Conservation (phyloP, 2,888 invertebrate species). For the Chymomyza amoena region DNA sequence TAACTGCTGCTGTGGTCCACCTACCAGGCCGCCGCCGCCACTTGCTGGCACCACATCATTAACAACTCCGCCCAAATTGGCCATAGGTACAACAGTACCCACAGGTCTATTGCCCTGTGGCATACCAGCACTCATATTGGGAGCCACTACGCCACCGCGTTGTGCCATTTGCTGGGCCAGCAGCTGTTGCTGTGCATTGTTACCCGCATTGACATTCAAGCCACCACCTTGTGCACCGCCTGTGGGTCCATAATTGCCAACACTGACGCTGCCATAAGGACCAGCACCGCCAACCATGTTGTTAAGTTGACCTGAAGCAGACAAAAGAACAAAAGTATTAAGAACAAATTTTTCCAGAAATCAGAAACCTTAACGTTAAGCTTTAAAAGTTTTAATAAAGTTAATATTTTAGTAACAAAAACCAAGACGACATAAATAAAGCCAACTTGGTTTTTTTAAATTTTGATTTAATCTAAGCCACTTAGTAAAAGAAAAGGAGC, state of each 20-base stretch:
- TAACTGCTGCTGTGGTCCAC: conserved; percentile 83
- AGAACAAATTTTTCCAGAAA: not conserved
- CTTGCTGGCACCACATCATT: conserved; percentile 78
- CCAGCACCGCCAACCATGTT: conserved; percentile 70
- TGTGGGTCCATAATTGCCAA: conserved; percentile 73
- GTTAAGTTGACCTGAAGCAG: conserved; percentile 75
- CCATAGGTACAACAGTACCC: conserved; percentile 80
- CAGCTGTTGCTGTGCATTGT: conserved; percentile 72
- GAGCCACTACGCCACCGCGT: conserved; percentile 70
- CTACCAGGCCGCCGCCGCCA: conserved; percentile 67
- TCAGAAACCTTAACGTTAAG: not conserved
- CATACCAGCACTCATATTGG: conserved; percentile 73
- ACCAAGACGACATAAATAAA: too few relatives aligned
- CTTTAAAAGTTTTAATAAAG: too few relatives aligned
- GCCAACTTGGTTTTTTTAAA: too few relatives aligned
- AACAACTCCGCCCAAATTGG: conserved; percentile 80
- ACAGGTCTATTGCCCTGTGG: conserved; percentile 78
- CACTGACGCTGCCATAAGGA: conserved; percentile 75
- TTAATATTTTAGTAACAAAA: too few relatives aligned
- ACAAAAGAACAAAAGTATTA: not conserved
- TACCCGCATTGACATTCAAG: conserved; percentile 48
- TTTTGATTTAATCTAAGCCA: too few relatives aligned
- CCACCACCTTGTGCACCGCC: conserved; percentile 56
- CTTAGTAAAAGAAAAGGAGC: too few relatives aligned
- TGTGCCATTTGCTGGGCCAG: conserved; percentile 75